Base-by-base conservation (phyloP, 2,797 vertebrate species). In the Sternotherus odoratus region DNA sequence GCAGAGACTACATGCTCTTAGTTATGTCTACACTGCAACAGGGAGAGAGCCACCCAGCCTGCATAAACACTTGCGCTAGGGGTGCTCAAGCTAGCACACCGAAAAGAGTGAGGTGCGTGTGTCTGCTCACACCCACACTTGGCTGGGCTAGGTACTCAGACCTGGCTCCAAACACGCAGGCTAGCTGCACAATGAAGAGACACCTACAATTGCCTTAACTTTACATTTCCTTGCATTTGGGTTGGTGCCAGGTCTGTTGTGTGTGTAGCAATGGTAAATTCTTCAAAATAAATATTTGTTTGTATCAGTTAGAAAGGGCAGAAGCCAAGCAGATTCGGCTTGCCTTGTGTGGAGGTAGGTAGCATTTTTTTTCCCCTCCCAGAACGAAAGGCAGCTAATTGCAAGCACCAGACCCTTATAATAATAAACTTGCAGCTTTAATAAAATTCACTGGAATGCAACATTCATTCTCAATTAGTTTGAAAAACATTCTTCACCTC, bases 401-500 rank as follows among this genome's bases (percentile, higher is more conserved):
- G 79, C 43, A 83, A 95, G 88, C 81, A 57, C 26, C 49, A 9
- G 24, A 57, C 24, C 30, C 17, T 30, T 30, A 39, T 78, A 85
- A 39, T 92, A 85, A 74, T 72, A 79, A 86, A 50, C 46, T 36
- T 66, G 83, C 19, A 60, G 82, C 82, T 91, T 94, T 95, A 95
- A 95, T 92, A 92, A 95, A 89, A 91, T 33, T 11, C 91, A 93
- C 13, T 49, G 43, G 43, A 75, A 69, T 33, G 74, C 79, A 90
- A 93, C 2, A 2, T 89, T 97, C 53, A 1, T 86, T 92, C 90
- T 90, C 94, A 91, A 80, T 95, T 66, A 75, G 84, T 93, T 92
- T 93, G 93, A 95, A 96, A 90, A 82, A 88, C 86, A 12, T 91
- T 95, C 89, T 88, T 46, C 90, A 50, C 83, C 95, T 96, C 90